Percentiles rank a stretch among this genome's conserved stretches.
Conservation (phyloP, 2,888 invertebrate species). For the Apotomis capreana region DNA sequence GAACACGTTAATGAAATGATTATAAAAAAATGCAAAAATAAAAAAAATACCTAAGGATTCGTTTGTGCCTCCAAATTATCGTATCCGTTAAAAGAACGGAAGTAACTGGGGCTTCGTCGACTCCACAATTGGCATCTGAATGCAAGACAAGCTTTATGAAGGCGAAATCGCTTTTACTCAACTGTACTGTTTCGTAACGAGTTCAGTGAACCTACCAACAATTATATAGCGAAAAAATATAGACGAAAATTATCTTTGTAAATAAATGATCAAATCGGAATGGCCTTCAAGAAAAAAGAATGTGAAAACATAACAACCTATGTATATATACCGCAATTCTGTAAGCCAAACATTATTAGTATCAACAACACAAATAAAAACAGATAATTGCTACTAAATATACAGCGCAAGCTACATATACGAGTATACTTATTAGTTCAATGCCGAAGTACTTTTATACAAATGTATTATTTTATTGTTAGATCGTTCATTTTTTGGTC, state of each 20-base stretch:
- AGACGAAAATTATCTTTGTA: not conserved
- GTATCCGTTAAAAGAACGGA: conserved; percentile 38
- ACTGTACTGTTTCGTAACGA: conserved; percentile 18
- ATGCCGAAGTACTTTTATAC: too few species aligned
- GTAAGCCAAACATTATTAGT: too few species aligned
- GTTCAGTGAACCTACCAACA: conserved; percentile 21
- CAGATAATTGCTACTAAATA: too few species aligned
- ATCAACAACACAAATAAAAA: too few species aligned
- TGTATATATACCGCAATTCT: too few species aligned
- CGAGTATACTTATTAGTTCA: too few species aligned
- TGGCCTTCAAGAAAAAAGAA: not conserved
- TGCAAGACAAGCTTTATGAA: conserved; percentile 30
- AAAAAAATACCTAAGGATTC: conserved; percentile 32
- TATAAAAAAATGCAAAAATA: conserved; percentile 15
- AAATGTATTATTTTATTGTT: too few species aligned
- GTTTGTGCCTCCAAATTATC: conserved; percentile 42
- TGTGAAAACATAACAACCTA: too few species aligned
- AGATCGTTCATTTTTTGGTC: too few species aligned
- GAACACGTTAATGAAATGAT: conserved; percentile 18
- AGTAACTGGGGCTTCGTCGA: conserved; percentile 24
- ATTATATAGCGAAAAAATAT: not conserved
- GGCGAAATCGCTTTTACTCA: conserved; percentile 38
- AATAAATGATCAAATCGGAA: not conserved
- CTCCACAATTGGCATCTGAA: conserved; percentile 38
- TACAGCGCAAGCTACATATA: too few species aligned